These are phyloP conservation scores for Paelopatides confundens DNA, from an alignment of 53 echinoderm and acorn worm species.

Conservation along the genomic window DNA sequence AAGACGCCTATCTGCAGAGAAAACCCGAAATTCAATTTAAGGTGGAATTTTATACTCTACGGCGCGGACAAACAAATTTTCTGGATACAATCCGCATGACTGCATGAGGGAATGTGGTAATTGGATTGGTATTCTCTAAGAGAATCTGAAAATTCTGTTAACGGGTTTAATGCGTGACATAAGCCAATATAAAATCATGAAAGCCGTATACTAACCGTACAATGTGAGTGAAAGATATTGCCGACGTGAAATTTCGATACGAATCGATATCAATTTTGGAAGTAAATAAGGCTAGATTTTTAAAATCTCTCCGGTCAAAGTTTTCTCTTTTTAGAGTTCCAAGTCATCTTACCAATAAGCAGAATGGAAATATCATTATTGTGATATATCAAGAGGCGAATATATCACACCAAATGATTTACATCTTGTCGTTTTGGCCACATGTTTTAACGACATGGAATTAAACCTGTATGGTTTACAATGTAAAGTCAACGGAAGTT, in stretches of 20 bases:
- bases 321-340: not conserved
- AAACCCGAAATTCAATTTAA: not conserved
- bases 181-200: constrained; percentile 22
- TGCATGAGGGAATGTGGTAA: not conserved
- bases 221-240: not conserved
- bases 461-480: too few relatives aligned
- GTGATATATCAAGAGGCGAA: too few relatives aligned
- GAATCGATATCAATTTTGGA: constrained; percentile 4
- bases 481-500: too few relatives aligned
- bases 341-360: too few relatives aligned
- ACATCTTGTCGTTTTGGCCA: too few relatives aligned
- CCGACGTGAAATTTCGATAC: not conserved
- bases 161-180: constrained; percentile 2
- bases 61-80: not conserved
- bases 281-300: not conserved
- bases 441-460: too few relatives aligned
- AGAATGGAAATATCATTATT: too few relatives aligned
- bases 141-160: not conserved
- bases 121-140: not conserved
- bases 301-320: constrained; percentile 27
- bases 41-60: not conserved
- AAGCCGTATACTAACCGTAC: not conserved
- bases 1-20: not conserved
- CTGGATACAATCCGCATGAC: not conserved
- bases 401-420: too few relatives aligned